Evolutionary conservation across 2,797 vertebrate genomes (phyloP), one percentile per base, ranked within the genome.

Genomic region (Onychomys torridus): DNA sequence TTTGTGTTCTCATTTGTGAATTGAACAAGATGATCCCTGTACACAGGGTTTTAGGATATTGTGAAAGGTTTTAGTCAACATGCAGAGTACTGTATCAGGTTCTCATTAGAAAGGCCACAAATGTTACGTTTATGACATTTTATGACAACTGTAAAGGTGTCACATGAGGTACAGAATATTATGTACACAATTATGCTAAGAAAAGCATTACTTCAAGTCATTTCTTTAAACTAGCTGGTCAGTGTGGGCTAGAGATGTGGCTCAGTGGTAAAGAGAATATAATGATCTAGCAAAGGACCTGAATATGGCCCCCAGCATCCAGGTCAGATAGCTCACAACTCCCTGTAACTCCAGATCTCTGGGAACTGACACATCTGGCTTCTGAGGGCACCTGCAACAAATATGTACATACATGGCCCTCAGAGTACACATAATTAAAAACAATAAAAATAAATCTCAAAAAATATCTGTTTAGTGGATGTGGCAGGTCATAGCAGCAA

Each of bases 161-260:
- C 23, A 40, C 55, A 29, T 1, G 37, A 43, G 27, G 73, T 4
- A 46, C 1, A 37, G 37, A 93, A 88, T 78, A 88, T 63, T 32
- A 65, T 79, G 7, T 0, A 71, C 4, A 91, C 2, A 67, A 59
- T 52, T 81, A 2, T 25, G 4, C 40, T 82, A 81, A 87, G 32
- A 25, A 93, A 96, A 81, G 59, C 23, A 43, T 49, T 63, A 57
- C 71, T 92, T 92, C 12, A 86, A 23, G n/a, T 52, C 11, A 61
- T 34, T n/a, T n/a, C 55, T 92, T 95, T 94, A 90, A 59, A 46
- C 46, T 73, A 43, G 86, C 43, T 88, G 40, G 52, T 59, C 67
- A 69, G 65, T 34, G 65, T 52, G 46, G 63, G 46, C 46, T 52
- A 34, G 21, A 27, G 84, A 52, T 11, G 32, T 69, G 34, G 84